phyloP scores from a whole-genome alignment of 2,113 vertebrate species.

The Austrofundulus limnaeus region DNA sequence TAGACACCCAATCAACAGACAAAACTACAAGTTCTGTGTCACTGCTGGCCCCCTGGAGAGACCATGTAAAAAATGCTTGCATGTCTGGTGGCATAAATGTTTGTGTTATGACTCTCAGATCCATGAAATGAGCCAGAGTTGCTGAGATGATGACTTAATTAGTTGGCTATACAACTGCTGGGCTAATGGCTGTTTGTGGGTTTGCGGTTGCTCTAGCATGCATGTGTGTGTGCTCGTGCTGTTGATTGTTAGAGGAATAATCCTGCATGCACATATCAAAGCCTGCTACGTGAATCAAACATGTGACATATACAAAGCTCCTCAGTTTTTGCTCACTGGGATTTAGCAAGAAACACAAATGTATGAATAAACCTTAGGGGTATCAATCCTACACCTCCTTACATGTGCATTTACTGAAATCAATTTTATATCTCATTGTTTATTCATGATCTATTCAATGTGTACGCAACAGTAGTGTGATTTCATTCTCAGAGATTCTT shows the following conservation, averaged over 20 bases:
- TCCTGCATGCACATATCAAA: slow-evolving; percentile 66
- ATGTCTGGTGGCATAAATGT: slow-evolving; percentile 14
- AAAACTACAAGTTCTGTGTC: slow-evolving; percentile 42
- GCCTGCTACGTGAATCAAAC: slow-evolving; percentile 70
- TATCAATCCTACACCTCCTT: slow-evolving; percentile 35
- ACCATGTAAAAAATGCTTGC: slow-evolving; percentile 22
- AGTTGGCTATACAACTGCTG: slow-evolving; percentile 26
- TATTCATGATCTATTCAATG: background rate
- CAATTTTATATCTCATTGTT: slow-evolving; percentile 40
- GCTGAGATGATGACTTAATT: slow-evolving; percentile 61
- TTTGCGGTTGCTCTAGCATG: slow-evolving; percentile 26
- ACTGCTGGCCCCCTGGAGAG: slow-evolving; percentile 39
- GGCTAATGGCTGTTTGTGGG: slow-evolving; percentile 47
- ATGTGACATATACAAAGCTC: slow-evolving; percentile 53
- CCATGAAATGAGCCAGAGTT: slow-evolving; percentile 29
- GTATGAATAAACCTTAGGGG: slow-evolving; percentile 41
- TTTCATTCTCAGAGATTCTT: background rate
- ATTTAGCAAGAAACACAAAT: slow-evolving; percentile 35
- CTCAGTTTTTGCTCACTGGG: slow-evolving; percentile 49
- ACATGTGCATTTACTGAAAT: slow-evolving; percentile 33
- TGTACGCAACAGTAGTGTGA: slow-evolving; percentile 17
- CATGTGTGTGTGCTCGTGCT: slow-evolving; percentile 14
- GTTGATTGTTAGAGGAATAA: slow-evolving; percentile 59
- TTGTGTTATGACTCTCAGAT: slow-evolving; percentile 28
- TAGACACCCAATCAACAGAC: slow-evolving; percentile 56